Evolutionary conservation across 2,797 vertebrate species (phyloP).

Genomic region (Falco peregrinus): DNA sequence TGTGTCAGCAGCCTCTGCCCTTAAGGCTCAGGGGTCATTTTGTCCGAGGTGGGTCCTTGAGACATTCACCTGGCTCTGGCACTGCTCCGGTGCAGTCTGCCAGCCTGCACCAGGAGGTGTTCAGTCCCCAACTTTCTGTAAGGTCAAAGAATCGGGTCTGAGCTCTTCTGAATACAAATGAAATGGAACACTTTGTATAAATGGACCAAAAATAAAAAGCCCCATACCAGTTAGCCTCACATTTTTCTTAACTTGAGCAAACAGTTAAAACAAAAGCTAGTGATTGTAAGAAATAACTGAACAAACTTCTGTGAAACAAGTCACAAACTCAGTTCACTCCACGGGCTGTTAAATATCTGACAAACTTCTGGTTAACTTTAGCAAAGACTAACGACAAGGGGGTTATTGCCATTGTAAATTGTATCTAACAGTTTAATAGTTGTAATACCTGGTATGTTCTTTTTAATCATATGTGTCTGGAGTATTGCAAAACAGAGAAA

Average conservation of each 20-base stretch:
- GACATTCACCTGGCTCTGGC: rapidly evolving
- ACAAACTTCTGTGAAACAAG: not conserved
- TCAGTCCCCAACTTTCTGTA: too few relatives aligned
- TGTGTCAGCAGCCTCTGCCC: not conserved
- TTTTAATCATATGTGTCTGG: conserved; percentile 40
- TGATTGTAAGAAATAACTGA: not conserved
- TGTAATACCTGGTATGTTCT: conserved; percentile 54
- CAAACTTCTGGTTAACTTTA: conserved; percentile 52
- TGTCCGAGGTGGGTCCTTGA: rapidly evolving
- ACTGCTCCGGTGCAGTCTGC: rapidly evolving
- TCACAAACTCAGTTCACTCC: not conserved
- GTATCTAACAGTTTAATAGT: conserved; percentile 50
- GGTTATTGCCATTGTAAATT: conserved; percentile 60
- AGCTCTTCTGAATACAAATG: not conserved
- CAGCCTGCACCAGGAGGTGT: rapidly evolving
- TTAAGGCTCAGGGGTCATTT: rapidly evolving
- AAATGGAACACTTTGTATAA: not conserved
- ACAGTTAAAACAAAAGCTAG: not conserved
- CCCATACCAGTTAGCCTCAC: not conserved
- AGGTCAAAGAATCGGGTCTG: not conserved
- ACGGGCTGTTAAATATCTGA: conserved; percentile 54
- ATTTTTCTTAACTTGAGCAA: not conserved
- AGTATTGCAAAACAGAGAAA: conserved; percentile 8
- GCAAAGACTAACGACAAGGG: not conserved
- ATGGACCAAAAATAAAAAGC: not conserved